Evolutionary conservation across 2,888 invertebrate genomes (phyloP).

Genomic region (Dolichomitus sp.): DNA sequence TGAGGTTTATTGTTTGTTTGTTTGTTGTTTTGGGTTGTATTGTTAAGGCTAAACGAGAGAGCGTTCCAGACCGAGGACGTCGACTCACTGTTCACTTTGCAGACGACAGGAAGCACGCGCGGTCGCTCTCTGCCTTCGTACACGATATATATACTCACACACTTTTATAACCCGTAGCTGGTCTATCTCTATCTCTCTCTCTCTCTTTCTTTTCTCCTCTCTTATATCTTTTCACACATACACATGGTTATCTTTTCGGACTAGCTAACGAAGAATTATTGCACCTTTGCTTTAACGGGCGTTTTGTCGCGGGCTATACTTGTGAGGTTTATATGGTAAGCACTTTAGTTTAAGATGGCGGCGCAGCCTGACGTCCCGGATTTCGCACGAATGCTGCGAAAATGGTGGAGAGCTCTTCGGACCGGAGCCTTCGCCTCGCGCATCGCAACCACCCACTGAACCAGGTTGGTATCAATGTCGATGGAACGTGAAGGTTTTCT

Average conservation of each 20-base stretch:
- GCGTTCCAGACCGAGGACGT: slow-evolving; percentile 65
- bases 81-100: slow-evolving; percentile 70
- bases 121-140: slow-evolving; percentile 17
- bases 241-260: too few species aligned
- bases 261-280: neutral
- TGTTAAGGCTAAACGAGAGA: slow-evolving; percentile 29
- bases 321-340: slow-evolving; percentile 14
- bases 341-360: slow-evolving; percentile 80
- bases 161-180: too few species aligned
- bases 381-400: slow-evolving; percentile 81
- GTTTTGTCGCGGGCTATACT: slow-evolving; percentile 10
- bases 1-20: neutral
- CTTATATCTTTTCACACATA: too few species aligned
- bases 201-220: slow-evolving; percentile 1
- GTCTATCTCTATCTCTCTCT: slow-evolving; percentile 13
- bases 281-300: neutral
- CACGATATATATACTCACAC: neutral
- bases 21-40: neutral
- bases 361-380: slow-evolving; percentile 76
- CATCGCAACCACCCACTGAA: slow-evolving; percentile 68
- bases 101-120: slow-evolving; percentile 67
- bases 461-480: slow-evolving; percentile 54
- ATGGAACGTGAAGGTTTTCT: neutral
- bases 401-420: slow-evolving; percentile 72
- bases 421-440: slow-evolving; percentile 65